Conservation (phyloP, 1,140 invertebrate species). For the Laodelphax striatellus region DNA sequence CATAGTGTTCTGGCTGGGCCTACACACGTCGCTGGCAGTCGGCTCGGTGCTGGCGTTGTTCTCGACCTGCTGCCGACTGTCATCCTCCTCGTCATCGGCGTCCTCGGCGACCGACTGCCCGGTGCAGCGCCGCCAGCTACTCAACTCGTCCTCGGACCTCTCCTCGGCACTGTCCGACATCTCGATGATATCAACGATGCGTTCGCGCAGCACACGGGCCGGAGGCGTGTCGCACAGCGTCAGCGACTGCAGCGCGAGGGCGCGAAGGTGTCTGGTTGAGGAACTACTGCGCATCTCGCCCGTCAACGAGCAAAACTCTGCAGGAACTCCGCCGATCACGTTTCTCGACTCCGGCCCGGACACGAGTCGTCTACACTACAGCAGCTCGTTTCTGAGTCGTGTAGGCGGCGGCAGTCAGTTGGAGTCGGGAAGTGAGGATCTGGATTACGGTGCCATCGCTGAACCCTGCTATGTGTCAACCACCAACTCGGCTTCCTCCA, state of each 20-base stretch:
- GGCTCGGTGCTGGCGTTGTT: constrained; percentile 28
- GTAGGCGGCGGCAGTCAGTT: not conserved
- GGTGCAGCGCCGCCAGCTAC: constrained; percentile 9
- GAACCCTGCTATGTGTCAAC: constrained; percentile 22
- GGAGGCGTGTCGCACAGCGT: constrained; percentile 17
- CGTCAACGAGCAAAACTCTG: not conserved
- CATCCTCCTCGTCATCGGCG: not conserved
- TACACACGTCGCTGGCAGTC: constrained; percentile 34
- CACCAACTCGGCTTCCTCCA: constrained; percentile 33
- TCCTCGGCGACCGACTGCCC: not conserved
- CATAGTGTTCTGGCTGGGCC: constrained; percentile 36
- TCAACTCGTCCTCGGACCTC: constrained; percentile 20
- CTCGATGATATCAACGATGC: constrained; percentile 16
- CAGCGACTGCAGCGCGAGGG: constrained; percentile 16
- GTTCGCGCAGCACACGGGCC: constrained; percentile 10
- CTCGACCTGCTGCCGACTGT: constrained; percentile 18
- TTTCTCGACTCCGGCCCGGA: constrained; percentile 17
- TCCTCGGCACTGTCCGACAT: constrained; percentile 22
- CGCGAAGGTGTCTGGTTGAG: constrained; percentile 16
- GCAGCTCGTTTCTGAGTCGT: constrained; percentile 6
- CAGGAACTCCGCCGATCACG: constrained; percentile 13
- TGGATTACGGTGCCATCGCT: constrained; percentile 26
- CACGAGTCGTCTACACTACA: constrained; percentile 7
- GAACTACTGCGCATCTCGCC: constrained; percentile 17
- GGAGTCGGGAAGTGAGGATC: constrained; percentile 5